Percentiles rank a stretch among this genome's conserved stretches.
Conservation (phyloP, 2,113 vertebrate species). For the Pituophis catenifer region DNA sequence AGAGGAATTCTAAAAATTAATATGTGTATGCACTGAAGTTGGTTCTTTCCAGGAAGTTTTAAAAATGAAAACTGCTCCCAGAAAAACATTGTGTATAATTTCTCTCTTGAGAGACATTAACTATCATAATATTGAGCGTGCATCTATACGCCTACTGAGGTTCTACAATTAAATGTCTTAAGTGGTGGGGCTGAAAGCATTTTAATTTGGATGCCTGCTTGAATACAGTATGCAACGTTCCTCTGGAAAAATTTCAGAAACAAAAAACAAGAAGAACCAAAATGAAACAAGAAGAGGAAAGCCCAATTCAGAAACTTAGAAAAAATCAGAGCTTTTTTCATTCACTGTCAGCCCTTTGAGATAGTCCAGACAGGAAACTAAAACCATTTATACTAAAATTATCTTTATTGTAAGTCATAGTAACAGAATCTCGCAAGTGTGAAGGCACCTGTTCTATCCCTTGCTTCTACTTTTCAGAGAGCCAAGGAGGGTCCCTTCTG, state of each 20-base stretch:
- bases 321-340: neutral
- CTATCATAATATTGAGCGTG: neutral
- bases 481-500: neutral
- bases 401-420: neutral
- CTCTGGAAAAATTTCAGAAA: neutral
- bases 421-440: neutral
- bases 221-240: neutral
- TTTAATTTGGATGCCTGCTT: neutral
- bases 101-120: neutral
- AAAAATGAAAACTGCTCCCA: neutral
- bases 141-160: neutral
- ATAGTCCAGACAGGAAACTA: neutral
- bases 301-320: neutral
- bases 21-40: neutral
- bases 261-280: neutral
- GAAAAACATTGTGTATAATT: neutral
- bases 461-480: neutral
- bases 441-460: neutral
- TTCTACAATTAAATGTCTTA: neutral
- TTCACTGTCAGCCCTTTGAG: neutral
- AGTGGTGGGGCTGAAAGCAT: neutral
- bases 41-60: neutral
- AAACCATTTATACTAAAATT: neutral
- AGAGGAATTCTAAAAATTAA: neutral
- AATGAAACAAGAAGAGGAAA: neutral